Conservation (phyloP, 2,113 vertebrate species). For the Mormyrus lacerda region DNA sequence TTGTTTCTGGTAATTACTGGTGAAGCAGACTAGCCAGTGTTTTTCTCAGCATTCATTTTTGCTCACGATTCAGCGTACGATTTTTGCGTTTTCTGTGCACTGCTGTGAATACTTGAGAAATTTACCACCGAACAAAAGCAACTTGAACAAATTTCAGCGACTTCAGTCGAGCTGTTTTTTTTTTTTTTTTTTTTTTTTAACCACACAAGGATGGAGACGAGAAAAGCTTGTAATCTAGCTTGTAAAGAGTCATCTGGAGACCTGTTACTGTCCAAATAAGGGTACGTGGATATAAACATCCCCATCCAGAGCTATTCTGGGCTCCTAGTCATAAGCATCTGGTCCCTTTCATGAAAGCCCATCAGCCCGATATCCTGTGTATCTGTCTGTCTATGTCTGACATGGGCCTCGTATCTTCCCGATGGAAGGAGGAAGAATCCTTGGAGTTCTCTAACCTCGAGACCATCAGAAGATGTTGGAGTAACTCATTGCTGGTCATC, state of each 20-base stretch:
- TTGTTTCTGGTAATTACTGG: not conserved
- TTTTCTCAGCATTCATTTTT: not conserved
- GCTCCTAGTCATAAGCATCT: not conserved
- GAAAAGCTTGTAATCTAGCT: not conserved
- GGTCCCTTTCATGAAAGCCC: not conserved
- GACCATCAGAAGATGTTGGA: not conserved
- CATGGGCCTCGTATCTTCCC: not conserved
- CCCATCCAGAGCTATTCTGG: not conserved
- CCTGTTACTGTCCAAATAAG: slow-evolving; percentile 1
- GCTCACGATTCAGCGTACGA: not conserved
- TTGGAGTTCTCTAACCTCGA: not conserved
- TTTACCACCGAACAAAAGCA: not conserved
- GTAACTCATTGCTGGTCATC: not conserved
- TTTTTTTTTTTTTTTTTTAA: not conserved
- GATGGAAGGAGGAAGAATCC: not conserved
- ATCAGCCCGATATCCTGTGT: not conserved
- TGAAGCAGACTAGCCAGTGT: not conserved
- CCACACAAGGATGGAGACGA: not conserved
- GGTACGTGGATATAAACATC: not conserved
- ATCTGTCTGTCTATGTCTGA: not conserved
- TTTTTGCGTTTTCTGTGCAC: not conserved
- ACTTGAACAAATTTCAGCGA: not conserved
- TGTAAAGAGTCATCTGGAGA: not conserved
- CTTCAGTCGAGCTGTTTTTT: not conserved
- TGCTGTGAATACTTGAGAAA: not conserved